Base-by-base conservation (phyloP, 2,113 vertebrate genomes). In the Hirundichthys speculiger region DNA sequence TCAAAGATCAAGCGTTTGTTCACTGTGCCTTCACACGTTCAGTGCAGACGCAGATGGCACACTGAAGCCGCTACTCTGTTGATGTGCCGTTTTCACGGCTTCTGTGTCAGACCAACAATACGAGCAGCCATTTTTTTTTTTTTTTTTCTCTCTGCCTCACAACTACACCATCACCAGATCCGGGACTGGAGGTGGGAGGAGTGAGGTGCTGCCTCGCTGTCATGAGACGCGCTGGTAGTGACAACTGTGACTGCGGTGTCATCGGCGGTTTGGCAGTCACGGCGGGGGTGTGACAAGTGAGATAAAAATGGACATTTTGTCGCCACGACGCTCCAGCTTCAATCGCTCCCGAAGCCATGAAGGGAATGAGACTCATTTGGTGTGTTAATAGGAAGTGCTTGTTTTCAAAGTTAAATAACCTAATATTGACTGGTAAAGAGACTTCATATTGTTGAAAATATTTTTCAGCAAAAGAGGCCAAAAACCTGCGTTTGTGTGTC, bases 241-340 rank as follows among this genome's bases (percentile, higher is more conserved):
- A 78, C 75, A 64, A 69, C 63, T 69, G 69, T 64, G 58, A 73
- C 59, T 59, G 73, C 50, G 45, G 41, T 51, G 64, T 46, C 46
- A 63, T 53, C 38, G 19, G 16, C 24, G 11, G 53, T 11, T 39
- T 43, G 66, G 48, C 66, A 60, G 54, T 64, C 24, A 7, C 19
- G 49, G 54, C 50, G 38, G 47, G 48, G 25, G 74, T 64, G 74
- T 48, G 61, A 54, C 27, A 56, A 30, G 43, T 3, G 20, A 56
- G 51, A 68, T 62, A 62, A 56, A 68, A 64, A 41, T 40, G 49
- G 19, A 22, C 43, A 14, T 25, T 61, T 79, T 46, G 56, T 56
- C 65, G 52, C 34, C 25, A 38, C 18, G 58, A 49, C 20, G 12
- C 50, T 57, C 4, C 13, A 43, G 58, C 42, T 45, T 72, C 19